These are phyloP conservation scores for Pardosa pseudoannulata DNA, from an alignment of 2,888 invertebrate genomes.

Conservation along the genomic window DNA sequence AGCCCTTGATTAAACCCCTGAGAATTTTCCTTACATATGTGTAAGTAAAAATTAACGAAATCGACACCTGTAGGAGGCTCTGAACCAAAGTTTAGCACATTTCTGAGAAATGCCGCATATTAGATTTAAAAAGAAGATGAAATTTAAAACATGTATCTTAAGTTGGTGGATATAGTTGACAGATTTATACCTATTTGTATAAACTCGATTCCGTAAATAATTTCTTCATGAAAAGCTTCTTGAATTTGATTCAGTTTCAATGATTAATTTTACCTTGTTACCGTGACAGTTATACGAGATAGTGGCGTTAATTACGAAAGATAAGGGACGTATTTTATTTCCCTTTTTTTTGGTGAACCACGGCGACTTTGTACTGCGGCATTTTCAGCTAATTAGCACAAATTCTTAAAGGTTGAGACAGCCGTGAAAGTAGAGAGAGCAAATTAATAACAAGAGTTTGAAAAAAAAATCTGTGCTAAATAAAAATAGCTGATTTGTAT, in stretches of 20 bases:
- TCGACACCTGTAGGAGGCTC: no score
- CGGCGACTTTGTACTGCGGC: conserved; percentile 8
- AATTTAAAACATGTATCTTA: no score
- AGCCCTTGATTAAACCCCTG: no score
- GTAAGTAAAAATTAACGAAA: no score
- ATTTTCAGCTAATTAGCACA: conserved; percentile 55
- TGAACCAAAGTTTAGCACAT: no score
- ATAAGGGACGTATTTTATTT: conserved; percentile 19
- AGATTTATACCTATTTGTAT: no score
- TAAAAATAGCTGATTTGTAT: conserved; percentile 70
- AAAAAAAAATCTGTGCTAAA: conserved; percentile 39
- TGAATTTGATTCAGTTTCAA: conserved; percentile 38
- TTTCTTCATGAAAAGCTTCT: neutral
- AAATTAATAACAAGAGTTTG: neutral
- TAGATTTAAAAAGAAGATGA: no score
- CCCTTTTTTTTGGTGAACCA: neutral
- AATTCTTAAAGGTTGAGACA: conserved; percentile 53
- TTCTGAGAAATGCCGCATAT: no score
- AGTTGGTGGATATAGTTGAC: no score
- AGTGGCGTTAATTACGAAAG: conserved; percentile 57
- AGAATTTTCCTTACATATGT: no score
- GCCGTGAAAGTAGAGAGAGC: conserved; percentile 30
- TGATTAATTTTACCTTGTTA: conserved; percentile 66
- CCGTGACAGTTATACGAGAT: conserved; percentile 43
- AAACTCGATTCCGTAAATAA: no score